Percentiles rank a stretch among this genome's conserved stretches.
phyloP scores from a whole-genome alignment of 1,140 invertebrate genomes.

The Scaptomyza hsui region DNA sequence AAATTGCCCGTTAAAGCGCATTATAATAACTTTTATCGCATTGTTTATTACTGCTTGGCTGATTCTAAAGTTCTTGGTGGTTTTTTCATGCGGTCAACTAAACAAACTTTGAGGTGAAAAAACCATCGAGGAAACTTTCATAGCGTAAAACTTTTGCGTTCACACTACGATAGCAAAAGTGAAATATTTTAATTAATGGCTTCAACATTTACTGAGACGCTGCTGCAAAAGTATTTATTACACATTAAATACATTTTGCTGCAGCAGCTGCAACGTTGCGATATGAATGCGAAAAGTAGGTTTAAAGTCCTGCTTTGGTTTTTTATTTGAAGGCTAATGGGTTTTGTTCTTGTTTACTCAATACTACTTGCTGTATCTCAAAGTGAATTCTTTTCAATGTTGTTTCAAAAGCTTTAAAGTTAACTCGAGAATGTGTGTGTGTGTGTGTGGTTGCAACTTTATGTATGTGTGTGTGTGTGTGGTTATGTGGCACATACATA shows the following conservation, averaged over 20 bases:
- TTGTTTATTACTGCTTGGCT: slow-evolving; percentile 19
- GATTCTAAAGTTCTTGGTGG: neutral
- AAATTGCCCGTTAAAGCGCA: neutral
- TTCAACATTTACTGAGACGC: neutral
- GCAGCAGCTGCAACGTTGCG: slow-evolving; percentile 14
- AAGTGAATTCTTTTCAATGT: slow-evolving; percentile 12
- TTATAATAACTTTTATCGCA: slow-evolving; percentile 15
- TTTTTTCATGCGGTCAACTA: neutral
- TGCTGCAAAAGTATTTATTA: neutral
- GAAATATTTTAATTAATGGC: slow-evolving; percentile 40
- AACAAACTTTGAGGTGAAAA: neutral
- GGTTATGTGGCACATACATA: neutral
- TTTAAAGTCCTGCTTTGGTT: slow-evolving; percentile 3
- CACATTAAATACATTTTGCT: neutral
- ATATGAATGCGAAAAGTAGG: slow-evolving; percentile 9
- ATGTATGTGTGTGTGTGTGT: neutral
- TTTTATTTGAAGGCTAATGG: slow-evolving; percentile 19
- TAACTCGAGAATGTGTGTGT: neutral
- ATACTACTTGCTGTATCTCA: neutral
- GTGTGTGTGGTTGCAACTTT: neutral
- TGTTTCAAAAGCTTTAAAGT: slow-evolving; percentile 29
- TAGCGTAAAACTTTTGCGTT: slow-evolving; percentile 17
- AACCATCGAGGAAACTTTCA: slow-evolving; percentile 5
- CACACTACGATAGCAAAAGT: neutral
- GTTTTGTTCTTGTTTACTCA: neutral